Evolutionary conservation across 30 jellyfish, hydroid and myxozoan genomes (phyloP), one percentile per base, ranked within the genome.

Genomic region (Turritopsis rubra): DNA sequence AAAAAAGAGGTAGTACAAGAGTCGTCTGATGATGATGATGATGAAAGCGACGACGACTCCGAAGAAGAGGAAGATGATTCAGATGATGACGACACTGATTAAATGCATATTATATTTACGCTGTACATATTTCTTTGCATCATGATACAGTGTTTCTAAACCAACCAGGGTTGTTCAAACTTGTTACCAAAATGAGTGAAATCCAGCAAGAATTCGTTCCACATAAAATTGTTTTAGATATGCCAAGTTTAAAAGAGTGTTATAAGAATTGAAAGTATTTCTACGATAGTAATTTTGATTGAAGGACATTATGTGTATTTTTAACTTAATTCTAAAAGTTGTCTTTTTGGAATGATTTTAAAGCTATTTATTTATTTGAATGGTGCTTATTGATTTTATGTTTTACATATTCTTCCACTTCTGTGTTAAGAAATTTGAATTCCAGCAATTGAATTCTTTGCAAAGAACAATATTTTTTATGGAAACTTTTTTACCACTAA

Each of bases 41-140:
- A 91, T 54, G 98, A 92, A 41, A 91, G 84, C 26, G 98, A 92
- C 52, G 96, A 87, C 29, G 98, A 92, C 65, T 94, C 93, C 29
- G 98, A 92, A 71, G 97, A 89, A 71, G 97, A 91, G 27, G 95
- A 88, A 28, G 98, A 92, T 16, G 96, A 88, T 21, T 95, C 84
- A 21, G 95, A 85, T 30, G 88, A 78, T 21, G 97, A 91, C 8
- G 97, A 90, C 19, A 85, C 95, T 18, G 92, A 79, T 70, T 90
- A 27, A 72, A 27, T 68, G 31, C 28, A 41, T 5, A 3, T 41
- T 41, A 41, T 41, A 41, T 41, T 13, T 41, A 41, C 60, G 13
- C 60, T 41, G 60, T 41, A 41, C 13, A 41, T 41, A 41, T 41
- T 41, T 41, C 60, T 41, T 41, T 41, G 60, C 60, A 41, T 41